Conservation (phyloP, 1,140 invertebrate species). For the Oryzaephilus surinamensis region DNA sequence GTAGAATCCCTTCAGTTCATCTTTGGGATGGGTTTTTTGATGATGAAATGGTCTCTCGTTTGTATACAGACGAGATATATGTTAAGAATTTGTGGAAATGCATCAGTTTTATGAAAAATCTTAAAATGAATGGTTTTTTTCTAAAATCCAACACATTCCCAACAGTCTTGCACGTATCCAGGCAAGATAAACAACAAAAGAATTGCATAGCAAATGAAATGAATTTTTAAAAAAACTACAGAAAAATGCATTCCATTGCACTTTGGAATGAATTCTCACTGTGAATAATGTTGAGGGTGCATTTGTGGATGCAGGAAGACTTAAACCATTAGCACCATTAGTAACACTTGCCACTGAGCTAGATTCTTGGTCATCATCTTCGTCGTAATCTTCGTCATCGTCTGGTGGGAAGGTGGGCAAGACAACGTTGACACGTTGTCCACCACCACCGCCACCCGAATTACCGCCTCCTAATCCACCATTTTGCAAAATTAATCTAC, state of each 20-base stretch:
- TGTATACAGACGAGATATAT: constrained; percentile 15
- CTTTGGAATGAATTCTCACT: constrained; percentile 12
- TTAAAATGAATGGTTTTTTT: no score
- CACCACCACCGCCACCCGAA: constrained; percentile 33
- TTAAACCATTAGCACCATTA: constrained; percentile 6
- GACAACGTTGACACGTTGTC: constrained; percentile 42
- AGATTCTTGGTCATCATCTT: constrained; percentile 23
- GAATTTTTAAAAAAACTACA: constrained; percentile 7
- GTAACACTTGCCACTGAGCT: constrained; percentile 10
- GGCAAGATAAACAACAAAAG: constrained; percentile 13
- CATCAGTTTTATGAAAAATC: no score
- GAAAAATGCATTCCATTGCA: no score
- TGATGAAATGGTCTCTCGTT: constrained; percentile 6
- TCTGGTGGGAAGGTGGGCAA: constrained; percentile 44
- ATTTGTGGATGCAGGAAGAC: constrained; percentile 2
- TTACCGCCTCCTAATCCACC: constrained; percentile 38
- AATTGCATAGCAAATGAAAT: constrained; percentile 1
- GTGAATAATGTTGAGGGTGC: constrained; percentile 13
- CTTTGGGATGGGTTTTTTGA: neutral
- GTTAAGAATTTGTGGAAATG: no score
- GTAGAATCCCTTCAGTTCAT: constrained; percentile 1
- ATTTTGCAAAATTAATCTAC: constrained; percentile 38
- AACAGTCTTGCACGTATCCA: constrained; percentile 15
- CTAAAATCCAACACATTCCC: constrained; percentile 1
- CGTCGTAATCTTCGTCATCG: constrained; percentile 39